Evolutionary conservation across 1,140 invertebrate genomes (phyloP), one percentile per base, ranked within the genome.

Genomic region (Drosophila ficusphila): DNA sequence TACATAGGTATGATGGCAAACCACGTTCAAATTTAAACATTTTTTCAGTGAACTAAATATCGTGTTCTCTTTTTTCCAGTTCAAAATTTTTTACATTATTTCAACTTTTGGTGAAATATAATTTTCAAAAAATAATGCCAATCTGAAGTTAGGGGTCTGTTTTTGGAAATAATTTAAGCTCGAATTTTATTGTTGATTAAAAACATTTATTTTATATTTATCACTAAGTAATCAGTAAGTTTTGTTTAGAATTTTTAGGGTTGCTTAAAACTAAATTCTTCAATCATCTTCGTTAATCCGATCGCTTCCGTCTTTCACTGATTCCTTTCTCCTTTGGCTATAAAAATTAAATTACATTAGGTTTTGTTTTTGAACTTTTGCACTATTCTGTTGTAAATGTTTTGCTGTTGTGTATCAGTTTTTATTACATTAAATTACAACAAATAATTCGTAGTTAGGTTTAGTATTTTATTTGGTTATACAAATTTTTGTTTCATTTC

Each of bases 301-400:
- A 33, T 39, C 41, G 23, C 36, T 42, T 14, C 25, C 12, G 36
- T 53, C 14, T 42, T 19, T 42, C 61, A 42, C 41, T 19, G 60
- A 48, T 67, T 76, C 36, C 18, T 65, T 67, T 61, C 52, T 56
- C 57, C 76, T 89, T 89, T 90, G 86, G 86, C 86, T 90, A 90
- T 90, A 90, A 90, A 89, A 90, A 90, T 90, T 90, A 90, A 90
- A 77, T 86, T 89, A 85, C 67, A 61, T 69, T 79, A 58, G 58
- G 49, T 61, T 23, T 51, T 58, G 65, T 41, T 64, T 88, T 81
- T 90, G 64, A 79, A 76, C 62, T 85, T 78, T 85, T 89, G 85
- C 75, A 89, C 83, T 85, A 78, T 89, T 90, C 76, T 81, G 65
- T 61, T 86, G 69, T 79, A 39, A 68, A 60, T 68, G 38, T 89